A percentile compares a stretch with the other conserved stretches of the same genome.
Evolutionary conservation across 2,113 vertebrate genomes (phyloP).

Genomic region (Cariama cristata): DNA sequence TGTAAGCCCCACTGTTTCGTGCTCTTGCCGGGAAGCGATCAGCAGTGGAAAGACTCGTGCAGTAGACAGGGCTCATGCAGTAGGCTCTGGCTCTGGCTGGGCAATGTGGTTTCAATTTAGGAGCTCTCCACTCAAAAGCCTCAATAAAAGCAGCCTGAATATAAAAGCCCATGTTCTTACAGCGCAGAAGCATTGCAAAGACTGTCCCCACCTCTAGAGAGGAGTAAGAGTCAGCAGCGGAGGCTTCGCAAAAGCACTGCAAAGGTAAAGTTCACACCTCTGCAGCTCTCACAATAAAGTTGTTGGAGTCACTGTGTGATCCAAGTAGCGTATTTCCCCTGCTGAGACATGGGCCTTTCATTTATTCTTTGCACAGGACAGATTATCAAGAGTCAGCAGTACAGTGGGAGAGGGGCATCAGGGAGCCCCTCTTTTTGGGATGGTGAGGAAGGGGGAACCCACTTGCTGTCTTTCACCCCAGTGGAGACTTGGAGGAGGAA

Average conservation of each 20-base stretch:
- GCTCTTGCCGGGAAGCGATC: rapidly evolving
- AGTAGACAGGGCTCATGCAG: background rate
- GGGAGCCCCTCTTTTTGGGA: background rate
- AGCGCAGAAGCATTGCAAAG: background rate
- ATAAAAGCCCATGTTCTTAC: background rate
- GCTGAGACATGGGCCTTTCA: background rate
- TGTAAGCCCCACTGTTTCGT: background rate
- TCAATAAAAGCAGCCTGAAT: background rate
- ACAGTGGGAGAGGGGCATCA: background rate
- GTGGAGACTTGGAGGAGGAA: background rate
- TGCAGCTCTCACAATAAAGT: background rate
- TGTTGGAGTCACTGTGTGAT: background rate
- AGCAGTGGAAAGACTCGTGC: background rate
- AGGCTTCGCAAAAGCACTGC: background rate
- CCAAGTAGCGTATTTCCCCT: background rate
- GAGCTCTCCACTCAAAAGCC: background rate
- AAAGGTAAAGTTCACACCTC: background rate
- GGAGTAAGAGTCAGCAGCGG: background rate
- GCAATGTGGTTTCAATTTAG: slow-evolving; percentile 25
- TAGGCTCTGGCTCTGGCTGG: background rate
- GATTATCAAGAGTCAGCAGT: background rate
- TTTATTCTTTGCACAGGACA: background rate
- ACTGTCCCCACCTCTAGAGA: background rate
- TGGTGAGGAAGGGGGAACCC: background rate
- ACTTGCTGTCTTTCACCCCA: background rate